Evolutionary conservation across 2,113 vertebrate genomes (phyloP), one percentile per base, ranked within the genome.

Genomic region (Gobio gobio): DNA sequence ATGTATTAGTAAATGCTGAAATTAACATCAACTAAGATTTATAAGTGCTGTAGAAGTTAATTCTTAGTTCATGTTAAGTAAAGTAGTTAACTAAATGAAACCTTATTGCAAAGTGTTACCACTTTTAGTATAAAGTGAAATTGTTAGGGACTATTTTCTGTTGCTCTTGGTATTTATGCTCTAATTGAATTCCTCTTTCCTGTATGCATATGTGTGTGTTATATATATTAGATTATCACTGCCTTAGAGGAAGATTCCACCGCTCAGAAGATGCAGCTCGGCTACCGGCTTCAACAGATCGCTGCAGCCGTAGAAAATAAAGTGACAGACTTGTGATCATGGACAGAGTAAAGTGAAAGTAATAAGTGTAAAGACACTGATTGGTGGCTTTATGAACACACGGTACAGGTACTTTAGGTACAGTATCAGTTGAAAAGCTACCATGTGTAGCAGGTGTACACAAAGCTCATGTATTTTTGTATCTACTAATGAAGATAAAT

Each of bases 261-360:
- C 0, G 98, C 98, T 51, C 98, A 99, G 95, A 99, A 99, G 93
- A 99, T 99, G 98, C 98, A 99, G 93, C 95, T 99, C 0, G 97
- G 97, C 40, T 99, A 99, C 84, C 94, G 98, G 77, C 96, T 99
- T 66, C 98, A 99, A 91, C 98, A 99, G 94, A 97, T 99, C 0
- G 98, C 98, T 0, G 98, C 98, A 0, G 97, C 97, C 2, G 97
- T 99, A 92, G 98, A 99, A 90, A 99, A 99, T 89, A 99, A 99
- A 94, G 98, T 99, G 93, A 99, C 98, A 0, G 98, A 99, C 88
- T 97, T 99, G 92, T 99, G 82, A 73, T 68, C 56, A 2, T 7
- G 40, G 10, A 12, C 14, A 45, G 4, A 66, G 63, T 56, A 9
- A 58, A 49, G 26, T 75, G 43, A 51, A 13, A 56, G 61, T 47